A percentile compares a stretch with the other conserved stretches of the same genome.
phyloP scores from a whole-genome alignment of 2,888 invertebrate genomes.

The Nysson spinosus region DNA sequence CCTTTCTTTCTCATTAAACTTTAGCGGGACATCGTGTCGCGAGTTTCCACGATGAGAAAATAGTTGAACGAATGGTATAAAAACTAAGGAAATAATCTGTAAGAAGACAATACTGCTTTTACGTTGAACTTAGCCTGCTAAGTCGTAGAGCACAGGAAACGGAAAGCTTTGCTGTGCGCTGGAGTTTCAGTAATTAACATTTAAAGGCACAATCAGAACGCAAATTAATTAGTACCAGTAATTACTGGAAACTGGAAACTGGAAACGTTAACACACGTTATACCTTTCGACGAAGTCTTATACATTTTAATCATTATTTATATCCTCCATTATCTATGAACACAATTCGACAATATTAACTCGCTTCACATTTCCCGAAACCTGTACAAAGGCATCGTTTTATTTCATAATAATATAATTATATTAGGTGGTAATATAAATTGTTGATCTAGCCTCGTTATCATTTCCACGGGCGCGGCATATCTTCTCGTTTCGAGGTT shows the following conservation, averaged over 20 bases:
- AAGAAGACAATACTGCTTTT: constrained; percentile 74
- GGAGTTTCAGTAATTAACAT: too few species aligned
- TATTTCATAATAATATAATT: too few species aligned
- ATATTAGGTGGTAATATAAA: too few species aligned
- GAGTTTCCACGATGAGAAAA: constrained; percentile 19
- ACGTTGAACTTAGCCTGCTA: constrained; percentile 59
- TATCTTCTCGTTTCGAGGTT: constrained; percentile 67
- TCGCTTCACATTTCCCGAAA: too few species aligned
- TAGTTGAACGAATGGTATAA: constrained; percentile 42
- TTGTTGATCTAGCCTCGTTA: constrained; percentile 43
- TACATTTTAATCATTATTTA: too few species aligned
- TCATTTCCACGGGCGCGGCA: constrained; percentile 36
- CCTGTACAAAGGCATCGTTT: too few species aligned
- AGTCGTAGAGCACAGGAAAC: constrained; percentile 40
- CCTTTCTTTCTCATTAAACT: too few species aligned
- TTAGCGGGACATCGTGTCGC: constrained; percentile 21
- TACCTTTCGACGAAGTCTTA: too few species aligned
- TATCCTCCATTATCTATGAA: too few species aligned
- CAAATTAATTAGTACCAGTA: not conserved
- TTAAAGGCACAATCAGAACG: not conserved
- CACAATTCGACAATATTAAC: too few species aligned
- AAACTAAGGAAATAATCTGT: constrained; percentile 62
- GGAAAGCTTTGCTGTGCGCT: constrained; percentile 37
- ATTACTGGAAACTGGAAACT: too few species aligned
- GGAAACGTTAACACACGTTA: too few species aligned